Conservation (phyloP, 1,140 invertebrate genomes). For the Calliopsis andreniformis region DNA sequence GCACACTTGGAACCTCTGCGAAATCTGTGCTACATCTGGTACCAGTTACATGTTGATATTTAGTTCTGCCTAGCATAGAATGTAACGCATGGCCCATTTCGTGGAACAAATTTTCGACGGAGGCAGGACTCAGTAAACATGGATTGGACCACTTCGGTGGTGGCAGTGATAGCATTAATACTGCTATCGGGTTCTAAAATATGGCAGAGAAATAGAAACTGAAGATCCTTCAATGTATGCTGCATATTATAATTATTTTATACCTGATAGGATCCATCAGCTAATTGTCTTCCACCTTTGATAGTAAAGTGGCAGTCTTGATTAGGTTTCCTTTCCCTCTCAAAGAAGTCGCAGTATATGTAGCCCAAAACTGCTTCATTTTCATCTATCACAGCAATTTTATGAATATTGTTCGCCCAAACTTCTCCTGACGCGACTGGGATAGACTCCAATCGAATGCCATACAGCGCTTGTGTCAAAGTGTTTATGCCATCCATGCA, state of each 20-base stretch:
- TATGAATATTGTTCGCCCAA: constrained; percentile 94
- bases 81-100: constrained; percentile 99
- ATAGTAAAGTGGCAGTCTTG: constrained; percentile 99
- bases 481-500: constrained; percentile 98
- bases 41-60: constrained; percentile 98
- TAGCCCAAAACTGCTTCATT: constrained; percentile 91
- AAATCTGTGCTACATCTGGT: constrained; percentile 98
- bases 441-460: constrained; percentile 88
- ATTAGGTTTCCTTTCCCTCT: constrained; percentile 93
- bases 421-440: constrained; percentile 86
- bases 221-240: constrained; percentile 4
- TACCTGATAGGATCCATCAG: constrained; percentile 93
- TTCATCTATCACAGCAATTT: constrained; percentile 91
- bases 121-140: constrained; percentile 89
- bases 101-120: constrained; percentile 98
- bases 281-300: constrained; percentile 91
- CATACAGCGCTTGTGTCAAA: constrained; percentile 90
- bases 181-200: constrained; percentile 96
- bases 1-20: constrained; percentile 98
- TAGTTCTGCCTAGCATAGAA: constrained; percentile 97
- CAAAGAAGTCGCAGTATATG: constrained; percentile 99
- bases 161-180: constrained; percentile 94
- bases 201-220: constrained; percentile 78
- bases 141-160: constrained; percentile 88
- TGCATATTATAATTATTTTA: constrained; percentile 25